Conservation (phyloP, 2,797 vertebrate genomes). For the Silurus lanzhouensis region DNA sequence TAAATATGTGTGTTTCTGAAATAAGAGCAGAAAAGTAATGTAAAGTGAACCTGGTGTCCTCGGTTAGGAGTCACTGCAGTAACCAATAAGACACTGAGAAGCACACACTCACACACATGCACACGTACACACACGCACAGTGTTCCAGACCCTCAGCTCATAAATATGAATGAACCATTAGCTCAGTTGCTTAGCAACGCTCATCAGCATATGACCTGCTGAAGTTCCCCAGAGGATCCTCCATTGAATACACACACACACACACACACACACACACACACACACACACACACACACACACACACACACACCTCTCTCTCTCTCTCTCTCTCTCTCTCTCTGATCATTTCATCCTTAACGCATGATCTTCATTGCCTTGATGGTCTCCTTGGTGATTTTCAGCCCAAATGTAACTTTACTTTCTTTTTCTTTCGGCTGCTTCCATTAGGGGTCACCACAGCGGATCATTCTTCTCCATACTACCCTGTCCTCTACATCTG, state of each 20-base stretch:
- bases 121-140: background rate
- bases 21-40: background rate
- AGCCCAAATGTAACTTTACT: too few relatives aligned
- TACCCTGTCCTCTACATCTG: too few relatives aligned
- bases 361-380: background rate
- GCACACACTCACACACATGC: background rate
- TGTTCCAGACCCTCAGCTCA: conserved; percentile 6
- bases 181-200: conserved; percentile 26
- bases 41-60: background rate
- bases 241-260: background rate
- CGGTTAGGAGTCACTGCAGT: background rate
- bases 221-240: conserved; percentile 1
- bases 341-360: background rate
- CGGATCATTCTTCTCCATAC: too few relatives aligned
- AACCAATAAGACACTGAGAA: background rate
- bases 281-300: background rate
- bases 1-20: background rate
- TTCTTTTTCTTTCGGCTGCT: too few relatives aligned
- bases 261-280: background rate
- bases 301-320: background rate
- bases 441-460: too few relatives aligned
- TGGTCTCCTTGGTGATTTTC: background rate
- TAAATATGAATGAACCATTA: conserved; percentile 32
- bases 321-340: background rate
- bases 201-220: conserved; percentile 21